Evolutionary conservation across 2,113 vertebrate genomes (phyloP), one percentile per base, ranked within the genome.

Genomic region (Periophthalmodon schlosseri): DNA sequence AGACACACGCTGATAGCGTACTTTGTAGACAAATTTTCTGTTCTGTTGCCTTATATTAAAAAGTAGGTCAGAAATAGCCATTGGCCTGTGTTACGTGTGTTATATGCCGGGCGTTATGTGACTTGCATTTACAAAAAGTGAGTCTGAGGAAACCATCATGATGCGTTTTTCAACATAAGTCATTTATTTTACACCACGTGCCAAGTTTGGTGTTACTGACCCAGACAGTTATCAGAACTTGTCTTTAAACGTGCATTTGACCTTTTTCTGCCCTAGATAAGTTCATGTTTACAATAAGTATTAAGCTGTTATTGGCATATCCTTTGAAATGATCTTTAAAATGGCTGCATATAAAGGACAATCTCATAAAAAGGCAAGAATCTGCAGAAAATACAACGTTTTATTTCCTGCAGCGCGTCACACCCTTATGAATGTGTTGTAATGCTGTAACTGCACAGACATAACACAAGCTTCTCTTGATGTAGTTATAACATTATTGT

Each of bases 201-300:
- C 56, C 56, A 23, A 24, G 23, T 18, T 34, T 34, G 6, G 2
- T 63, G 9, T 16, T 10, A 15, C 33, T 63, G 24, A 34, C 60
- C 60, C 58, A 58, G 28, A 36, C 13, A 15, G 39, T 68, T 58
- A 79, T 63, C 64, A 36, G 52, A 33, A 61, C 7, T 54, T 72
- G 18, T 5, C 21, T 49, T n/a, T 23, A 3, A 21, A 12, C 52
- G 18, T 57, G 39, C 69, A 44, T 16, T 34, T 81, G 60, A 52
- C 72, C 77, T 47, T 76, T 28, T 76, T n/a, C 33, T 75, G 71
- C 68, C 77, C 80, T 58, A 57, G 81, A 79, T 81, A 13, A 70
- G 39, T 11, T 44, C 14, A 16, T 78, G 0, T 8, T 33, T 56
- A 69, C 60, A 70, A 33, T 64, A 6, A 72, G 66, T 3, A n/a